Evolutionary conservation across 2,113 vertebrate genomes (phyloP).

Genomic region (Lepisosteus osseus): DNA sequence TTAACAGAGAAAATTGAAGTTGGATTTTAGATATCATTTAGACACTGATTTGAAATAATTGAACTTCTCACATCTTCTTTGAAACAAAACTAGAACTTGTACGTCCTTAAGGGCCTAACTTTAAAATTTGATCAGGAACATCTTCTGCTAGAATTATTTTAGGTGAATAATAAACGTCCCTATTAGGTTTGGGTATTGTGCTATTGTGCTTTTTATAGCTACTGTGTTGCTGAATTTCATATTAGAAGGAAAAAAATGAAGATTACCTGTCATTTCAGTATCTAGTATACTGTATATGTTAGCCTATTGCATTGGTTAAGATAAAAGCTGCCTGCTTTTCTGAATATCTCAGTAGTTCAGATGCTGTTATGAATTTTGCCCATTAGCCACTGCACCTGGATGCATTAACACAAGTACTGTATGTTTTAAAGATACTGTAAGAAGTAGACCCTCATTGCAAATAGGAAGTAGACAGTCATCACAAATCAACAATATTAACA

Average conservation of each 20-base stretch:
- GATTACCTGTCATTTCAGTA: conserved; percentile 24
- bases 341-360: conserved; percentile 37
- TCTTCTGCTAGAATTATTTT: conserved; percentile 12
- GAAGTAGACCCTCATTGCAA: conserved; percentile 5
- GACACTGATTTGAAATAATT: no score
- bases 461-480: conserved; percentile 35
- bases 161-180: background rate
- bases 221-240: background rate
- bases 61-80: no score
- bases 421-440: conserved; percentile 33
- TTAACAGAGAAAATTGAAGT: no score
- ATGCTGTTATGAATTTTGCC: conserved; percentile 33
- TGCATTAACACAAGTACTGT: conserved; percentile 34
- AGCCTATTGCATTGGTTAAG: conserved; percentile 28
- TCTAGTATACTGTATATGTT: conserved; percentile 18
- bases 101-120: no score
- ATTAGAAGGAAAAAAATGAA: conserved; percentile 23
- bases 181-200: conserved; percentile 9
- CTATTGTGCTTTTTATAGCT: background rate
- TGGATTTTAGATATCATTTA: no score
- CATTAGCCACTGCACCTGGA: conserved; percentile 20
- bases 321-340: conserved; percentile 31
- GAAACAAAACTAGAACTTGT: no score
- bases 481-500: conserved; percentile 54
- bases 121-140: no score